Evolutionary conservation across 2,113 vertebrate species (phyloP), one percentile per base, ranked within the genome.

Genomic region (Lanius collurio): DNA sequence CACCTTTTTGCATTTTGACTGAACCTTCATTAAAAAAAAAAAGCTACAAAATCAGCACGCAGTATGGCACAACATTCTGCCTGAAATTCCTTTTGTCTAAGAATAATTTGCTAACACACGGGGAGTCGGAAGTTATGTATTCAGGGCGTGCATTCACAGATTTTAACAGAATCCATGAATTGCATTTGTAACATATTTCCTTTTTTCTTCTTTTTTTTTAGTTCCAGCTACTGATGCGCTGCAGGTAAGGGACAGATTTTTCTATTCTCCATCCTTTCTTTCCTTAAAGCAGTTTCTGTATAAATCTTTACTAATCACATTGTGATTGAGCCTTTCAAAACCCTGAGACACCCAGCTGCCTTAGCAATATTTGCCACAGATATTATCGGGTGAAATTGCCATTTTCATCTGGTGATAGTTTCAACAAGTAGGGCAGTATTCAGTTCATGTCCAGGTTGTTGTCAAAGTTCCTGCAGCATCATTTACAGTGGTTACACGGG

Each of bases 261-360:
- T 78, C 80, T 70, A 11, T 50, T 67, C 55, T 15, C 52, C 24
- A 60, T 59, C 5, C 16, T 56, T 86, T 65, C 47, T 92, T 70
- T 74, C 42, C 55, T 90, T 85, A 83, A 59, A 90, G 64, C 39
- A 44, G 27, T 81, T 95, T 89, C 76, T 27, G 17, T 81, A 44
- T 77, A 89, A 96, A 94, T 90, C 86, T 65, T 78, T 83, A 28
- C 73, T 94, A 87, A 95, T 81, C 86, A 59, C 55, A 56, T 78
- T 76, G 50, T 71, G 68, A 94, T 70, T 0, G 28, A 95, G 89
- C 91, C 33, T 89, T 93, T 83, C 73, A 89, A 82, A 89, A 90
- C 31, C 60, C 80, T 23, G 79, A 93, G 86, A 70, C 83, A 47
- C 59, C 56, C 95, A 71, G 83, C 71, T 64, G 52, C 47, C 89